A percentile compares a stretch with the other conserved stretches of the same genome.
These are phyloP conservation scores for Neria commutata DNA, from an alignment of 2,888 invertebrate genomes.

Conservation along the genomic window DNA sequence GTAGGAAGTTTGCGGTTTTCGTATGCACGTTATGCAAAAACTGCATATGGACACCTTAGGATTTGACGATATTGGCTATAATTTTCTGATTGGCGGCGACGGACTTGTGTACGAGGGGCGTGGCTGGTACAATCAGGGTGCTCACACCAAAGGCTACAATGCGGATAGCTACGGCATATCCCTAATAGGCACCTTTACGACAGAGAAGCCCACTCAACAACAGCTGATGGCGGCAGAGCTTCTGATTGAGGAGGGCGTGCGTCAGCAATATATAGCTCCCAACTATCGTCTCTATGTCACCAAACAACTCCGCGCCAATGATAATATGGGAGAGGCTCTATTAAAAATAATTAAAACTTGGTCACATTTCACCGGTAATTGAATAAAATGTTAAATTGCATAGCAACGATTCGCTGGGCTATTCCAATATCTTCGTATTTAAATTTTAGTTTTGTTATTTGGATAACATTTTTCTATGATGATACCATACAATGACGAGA, in stretches of 20 bases:
- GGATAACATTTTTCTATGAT: too few species aligned
- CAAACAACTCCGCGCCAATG: conserved; percentile 69
- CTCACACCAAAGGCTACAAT: conserved; percentile 73
- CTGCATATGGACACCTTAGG: conserved; percentile 68
- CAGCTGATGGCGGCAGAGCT: conserved; percentile 67
- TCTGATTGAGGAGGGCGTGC: conserved; percentile 69
- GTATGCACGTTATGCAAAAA: conserved; percentile 67
- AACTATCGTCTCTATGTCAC: conserved; percentile 74
- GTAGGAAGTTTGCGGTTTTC: conserved; percentile 64
- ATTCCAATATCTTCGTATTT: too few species aligned
- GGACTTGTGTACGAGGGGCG: conserved; percentile 75
- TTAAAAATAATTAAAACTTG: conserved; percentile 70
- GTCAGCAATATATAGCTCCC: conserved; percentile 65
- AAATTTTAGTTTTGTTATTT: too few species aligned
- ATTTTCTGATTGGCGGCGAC: conserved; percentile 78
- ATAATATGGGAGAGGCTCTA: conserved; percentile 73
- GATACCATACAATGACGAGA: too few species aligned
- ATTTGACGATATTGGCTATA: conserved; percentile 76
- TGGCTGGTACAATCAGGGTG: conserved; percentile 72
- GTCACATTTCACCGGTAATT: conserved; percentile 66
- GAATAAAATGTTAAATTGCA: too few species aligned
- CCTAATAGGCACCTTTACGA: conserved; percentile 73
- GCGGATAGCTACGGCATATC: conserved; percentile 71
- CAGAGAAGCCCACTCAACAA: conserved; percentile 63
- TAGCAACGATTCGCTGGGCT: too few species aligned